Conservation (phyloP, 2,888 invertebrate genomes). For the Orthosia gothica region DNA sequence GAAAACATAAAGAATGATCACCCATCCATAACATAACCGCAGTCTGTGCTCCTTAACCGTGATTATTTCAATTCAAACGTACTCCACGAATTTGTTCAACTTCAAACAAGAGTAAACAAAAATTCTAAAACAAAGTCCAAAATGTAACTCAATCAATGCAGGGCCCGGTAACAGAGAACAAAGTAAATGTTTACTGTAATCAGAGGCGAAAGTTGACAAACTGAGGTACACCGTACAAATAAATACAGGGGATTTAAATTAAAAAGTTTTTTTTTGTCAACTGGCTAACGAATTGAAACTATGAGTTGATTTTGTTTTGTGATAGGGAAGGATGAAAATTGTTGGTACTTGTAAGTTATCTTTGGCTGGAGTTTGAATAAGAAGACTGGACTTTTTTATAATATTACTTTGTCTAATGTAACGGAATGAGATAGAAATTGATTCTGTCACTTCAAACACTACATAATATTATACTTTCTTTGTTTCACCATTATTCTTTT, state of each 20-base stretch:
- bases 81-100: not conserved
- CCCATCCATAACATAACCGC: not conserved
- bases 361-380: not conserved
- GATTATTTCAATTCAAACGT: not conserved
- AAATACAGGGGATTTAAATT: slow-evolving; percentile 59
- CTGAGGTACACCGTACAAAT: slow-evolving; percentile 58
- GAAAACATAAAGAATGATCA: not conserved
- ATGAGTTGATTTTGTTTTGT: slow-evolving; percentile 34
- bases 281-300: slow-evolving; percentile 52
- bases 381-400: too few relatives aligned
- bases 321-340: slow-evolving; percentile 10
- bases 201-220: slow-evolving; percentile 73
- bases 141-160: slow-evolving; percentile 72
- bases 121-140: slow-evolving; percentile 25
- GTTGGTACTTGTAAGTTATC: not conserved
- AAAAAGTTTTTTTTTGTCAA: slow-evolving; percentile 55
- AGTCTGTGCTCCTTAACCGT: not conserved
- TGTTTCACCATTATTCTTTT: too few relatives aligned
- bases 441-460: too few relatives aligned
- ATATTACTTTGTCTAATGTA: too few relatives aligned
- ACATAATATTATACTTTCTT: too few relatives aligned
- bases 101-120: slow-evolving; percentile 6
- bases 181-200: slow-evolving; percentile 80
- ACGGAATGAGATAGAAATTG: too few relatives aligned
- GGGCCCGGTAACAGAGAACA: slow-evolving; percentile 65